Percentiles rank a stretch among this genome's conserved stretches.
These are phyloP conservation scores for Euclidia mi DNA, from an alignment of 2,888 invertebrate genomes.

Conservation along the genomic window DNA sequence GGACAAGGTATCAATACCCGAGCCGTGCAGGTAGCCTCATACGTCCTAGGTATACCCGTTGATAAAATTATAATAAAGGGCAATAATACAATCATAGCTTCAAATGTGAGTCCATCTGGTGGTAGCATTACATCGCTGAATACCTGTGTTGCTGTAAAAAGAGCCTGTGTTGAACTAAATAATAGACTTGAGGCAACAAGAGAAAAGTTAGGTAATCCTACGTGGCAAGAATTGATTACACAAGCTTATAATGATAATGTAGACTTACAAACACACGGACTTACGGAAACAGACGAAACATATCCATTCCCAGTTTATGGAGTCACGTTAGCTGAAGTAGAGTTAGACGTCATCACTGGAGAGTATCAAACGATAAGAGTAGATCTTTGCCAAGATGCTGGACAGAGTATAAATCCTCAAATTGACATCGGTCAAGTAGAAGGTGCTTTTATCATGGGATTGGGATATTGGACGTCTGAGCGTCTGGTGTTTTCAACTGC, in stretches of 20 bases:
- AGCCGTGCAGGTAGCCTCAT: slow-evolving; percentile 90
- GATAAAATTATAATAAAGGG: slow-evolving; percentile 46
- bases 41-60: slow-evolving; percentile 36
- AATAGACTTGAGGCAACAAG: slow-evolving; percentile 77
- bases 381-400: slow-evolving; percentile 93
- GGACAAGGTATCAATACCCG: slow-evolving; percentile 95
- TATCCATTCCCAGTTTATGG: slow-evolving; percentile 27
- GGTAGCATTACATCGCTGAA: slow-evolving; percentile 68
- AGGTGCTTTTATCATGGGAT: slow-evolving; percentile 94
- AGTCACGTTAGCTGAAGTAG: slow-evolving; percentile 42
- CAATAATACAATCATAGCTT: slow-evolving; percentile 41
- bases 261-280: slow-evolving; percentile 92
- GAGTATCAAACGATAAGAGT: slow-evolving; percentile 91
- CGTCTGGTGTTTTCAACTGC: slow-evolving; percentile 91
- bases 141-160: slow-evolving; percentile 66
- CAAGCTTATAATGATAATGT: slow-evolving; percentile 85
- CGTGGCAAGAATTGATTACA: slow-evolving; percentile 89
- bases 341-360: slow-evolving; percentile 92
- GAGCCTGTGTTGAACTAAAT: slow-evolving; percentile 64
- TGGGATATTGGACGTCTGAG: slow-evolving; percentile 94
- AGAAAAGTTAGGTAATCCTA: slow-evolving; percentile 79
- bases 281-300: slow-evolving; percentile 81
- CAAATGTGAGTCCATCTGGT: slow-evolving; percentile 40
- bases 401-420: slow-evolving; percentile 92
- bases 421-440: slow-evolving; percentile 90